Base-by-base conservation (phyloP, 2,113 vertebrate genomes). In the Poeciliopsis retropinna region DNA sequence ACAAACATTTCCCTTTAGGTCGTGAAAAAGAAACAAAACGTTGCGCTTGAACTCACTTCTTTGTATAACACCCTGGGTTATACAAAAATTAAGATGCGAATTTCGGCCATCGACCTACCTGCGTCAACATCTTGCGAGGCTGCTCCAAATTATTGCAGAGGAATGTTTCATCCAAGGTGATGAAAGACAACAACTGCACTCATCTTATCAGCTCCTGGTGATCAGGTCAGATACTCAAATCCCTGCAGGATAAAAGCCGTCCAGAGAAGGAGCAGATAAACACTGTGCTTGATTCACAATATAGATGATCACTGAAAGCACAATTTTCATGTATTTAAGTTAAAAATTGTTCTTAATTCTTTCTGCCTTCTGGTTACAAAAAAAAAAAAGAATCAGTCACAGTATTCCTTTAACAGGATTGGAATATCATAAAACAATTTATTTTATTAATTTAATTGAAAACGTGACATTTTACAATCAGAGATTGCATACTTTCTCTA, bases 91-190 rank as follows among this genome's bases (percentile, higher is more conserved):
- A 41, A 60, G 29, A 31, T 70, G 81, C 67, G 73, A 34, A 29
- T 7, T 9, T 62, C 70, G 62, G 72, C 79, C 47, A 73, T 80
- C 27, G 0, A 78, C 84, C 84, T 72, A 75, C 65, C 68, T 54
- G 72, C 72, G 84, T 75, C 78, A 80, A 76, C 73, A 76, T 80
- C 77, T 82, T 62, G 72, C 70, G 78, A 82, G 83, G 61, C 79
- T 87, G 74, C 87, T 90, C 90, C 85, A 64, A 87, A 95, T 93
- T 93, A 95, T 96, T 95, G 95, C 75, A 79, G 79, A 95, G 95
- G 95, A 97, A 96, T 96, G 95, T 96, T 95, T 96, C 94, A 96
- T 96, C 94, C 95, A 70, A 91, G 90, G 95, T 72, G 94, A 94
- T 95, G 96, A 97, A 81, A 89, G 96, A 96, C 91, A 93, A 94